Evolutionary conservation across 2,797 vertebrate genomes (phyloP), one percentile per base, ranked within the genome.

Genomic region (Salmo trutta): DNA sequence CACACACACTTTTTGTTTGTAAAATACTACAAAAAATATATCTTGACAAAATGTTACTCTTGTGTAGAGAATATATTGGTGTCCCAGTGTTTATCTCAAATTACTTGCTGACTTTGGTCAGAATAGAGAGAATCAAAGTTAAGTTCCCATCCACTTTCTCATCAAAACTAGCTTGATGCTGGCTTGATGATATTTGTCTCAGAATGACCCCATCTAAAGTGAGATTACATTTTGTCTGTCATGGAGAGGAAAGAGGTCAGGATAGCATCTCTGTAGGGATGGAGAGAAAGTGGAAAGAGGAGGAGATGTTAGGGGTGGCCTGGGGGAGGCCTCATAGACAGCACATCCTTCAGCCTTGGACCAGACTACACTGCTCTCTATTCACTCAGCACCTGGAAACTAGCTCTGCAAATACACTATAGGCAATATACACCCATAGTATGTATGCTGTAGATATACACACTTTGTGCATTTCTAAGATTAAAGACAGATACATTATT

Each of bases 21-120:
- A 41, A 81, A 84, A 84, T 7, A 56, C 14, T 8, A 56, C 6
- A 8, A 5, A n/a, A 56, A 19, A 19, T 8, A 5, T 17, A 56
- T 56, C 5, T 56, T n/a, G 6, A 56, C 17, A 56, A n/a, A 56
- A 56, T 19, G 5, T n/a, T 56, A n/a, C 19, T 59, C n/a, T 56
- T 17, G 54, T 8, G n/a, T 59, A 7, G 54, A 21, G 54, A 59
- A 59, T 59, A 5, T 7, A 59, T n/a, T 59, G 54, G 19, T 7
- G n/a, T 59, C 54, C 21, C 19, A 21, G 19, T 19, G 54, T 19
- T 19, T 1, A 56, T 56, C 54, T 56, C 5, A 56, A n/a, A 56
- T 17, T 1, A 56, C 54, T n/a, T n/a, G 54, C 17, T 56, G 54
- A 17, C 19, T 5, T 56, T 56, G 19, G 16, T 54, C 51, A 54